phyloP scores from a whole-genome alignment of 2,888 invertebrate species.

The Cheilosia grossa region DNA sequence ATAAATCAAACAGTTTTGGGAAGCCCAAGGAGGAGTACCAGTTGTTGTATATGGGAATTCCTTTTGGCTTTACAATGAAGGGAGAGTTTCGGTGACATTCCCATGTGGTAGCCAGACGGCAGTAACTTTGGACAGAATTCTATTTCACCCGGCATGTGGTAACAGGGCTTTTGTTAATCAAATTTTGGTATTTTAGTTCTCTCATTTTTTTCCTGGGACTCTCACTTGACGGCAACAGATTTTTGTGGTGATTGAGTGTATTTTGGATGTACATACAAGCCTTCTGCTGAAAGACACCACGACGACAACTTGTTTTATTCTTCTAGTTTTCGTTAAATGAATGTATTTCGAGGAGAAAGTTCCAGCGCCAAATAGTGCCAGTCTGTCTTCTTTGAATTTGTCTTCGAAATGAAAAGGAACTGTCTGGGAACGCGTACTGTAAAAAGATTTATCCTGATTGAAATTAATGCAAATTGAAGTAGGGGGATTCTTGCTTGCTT shows the following conservation, averaged over 20 bases:
- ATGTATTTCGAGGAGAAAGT: conserved; percentile 20
- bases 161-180: conserved; percentile 73
- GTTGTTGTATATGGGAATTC: conserved; percentile 25
- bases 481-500: conserved; percentile 30
- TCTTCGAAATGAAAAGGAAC: background rate
- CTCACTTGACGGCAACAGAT: conserved; percentile 11
- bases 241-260: conserved; percentile 51
- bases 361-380: conserved; percentile 9
- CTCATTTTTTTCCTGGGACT: conserved; percentile 23
- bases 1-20: conserved; percentile 73
- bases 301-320: conserved; percentile 50
- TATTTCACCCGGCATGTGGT: conserved; percentile 62
- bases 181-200: conserved; percentile 48
- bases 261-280: conserved; percentile 32
- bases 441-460: conserved; percentile 41
- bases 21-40: conserved; percentile 9
- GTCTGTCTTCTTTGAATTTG: conserved; percentile 14
- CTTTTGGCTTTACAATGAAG: conserved; percentile 7
- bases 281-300: conserved; percentile 3
- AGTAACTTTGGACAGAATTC: conserved; percentile 52
- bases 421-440: background rate
- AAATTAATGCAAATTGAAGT: conserved; percentile 71
- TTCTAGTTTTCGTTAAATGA: conserved; percentile 28
- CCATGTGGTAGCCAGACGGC: conserved; percentile 51
- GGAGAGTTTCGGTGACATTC: conserved; percentile 48